phyloP scores from a whole-genome alignment of 2,888 invertebrate species.

The Pristionchus mayeri region DNA sequence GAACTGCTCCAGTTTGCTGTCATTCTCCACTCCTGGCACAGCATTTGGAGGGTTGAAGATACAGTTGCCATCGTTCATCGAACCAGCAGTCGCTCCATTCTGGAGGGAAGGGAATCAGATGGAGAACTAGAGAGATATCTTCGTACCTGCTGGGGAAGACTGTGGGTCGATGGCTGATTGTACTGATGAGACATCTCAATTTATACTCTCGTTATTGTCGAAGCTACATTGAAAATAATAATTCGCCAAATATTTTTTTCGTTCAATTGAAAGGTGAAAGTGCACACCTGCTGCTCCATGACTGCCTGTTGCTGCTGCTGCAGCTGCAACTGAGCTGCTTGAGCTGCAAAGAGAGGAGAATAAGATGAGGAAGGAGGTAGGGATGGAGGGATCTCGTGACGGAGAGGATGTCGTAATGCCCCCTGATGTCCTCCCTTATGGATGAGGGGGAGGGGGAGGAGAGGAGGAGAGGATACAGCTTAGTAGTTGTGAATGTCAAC shows the following conservation, averaged over 20 bases:
- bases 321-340: background rate
- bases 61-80: no score
- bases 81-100: no score
- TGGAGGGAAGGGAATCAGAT: no score
- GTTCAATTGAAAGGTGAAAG: no score
- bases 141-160: background rate
- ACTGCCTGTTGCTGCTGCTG: background rate
- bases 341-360: background rate
- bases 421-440: no score
- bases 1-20: background rate
- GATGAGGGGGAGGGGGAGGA: background rate
- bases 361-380: background rate
- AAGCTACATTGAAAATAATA: no score
- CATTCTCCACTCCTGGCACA: background rate
- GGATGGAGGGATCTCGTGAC: background rate
- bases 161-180: background rate
- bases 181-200: background rate
- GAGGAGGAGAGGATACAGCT: background rate
- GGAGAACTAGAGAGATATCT: background rate
- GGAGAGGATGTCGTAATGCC: no score
- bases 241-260: no score
- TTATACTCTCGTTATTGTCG: no score
- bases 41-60: slow-evolving; percentile 40
- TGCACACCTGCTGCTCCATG: no score
- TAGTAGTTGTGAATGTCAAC: background rate